Conservation (phyloP, 2,113 vertebrate genomes). For the Trichomycterus rosablanca region DNA sequence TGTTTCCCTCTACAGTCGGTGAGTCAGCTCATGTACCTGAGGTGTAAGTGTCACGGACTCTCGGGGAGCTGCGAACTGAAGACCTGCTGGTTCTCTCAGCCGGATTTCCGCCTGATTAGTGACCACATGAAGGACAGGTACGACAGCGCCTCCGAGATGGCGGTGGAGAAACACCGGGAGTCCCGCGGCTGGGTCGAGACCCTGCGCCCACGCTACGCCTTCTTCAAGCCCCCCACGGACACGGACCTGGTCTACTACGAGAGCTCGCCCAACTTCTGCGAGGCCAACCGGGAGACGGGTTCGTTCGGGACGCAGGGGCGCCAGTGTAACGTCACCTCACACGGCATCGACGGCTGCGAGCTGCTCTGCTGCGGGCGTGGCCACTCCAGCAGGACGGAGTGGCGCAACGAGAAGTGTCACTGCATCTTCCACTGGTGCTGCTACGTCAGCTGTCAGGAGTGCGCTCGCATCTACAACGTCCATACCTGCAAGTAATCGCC, state of each 20-base stretch:
- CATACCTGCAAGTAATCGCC: constrained; percentile 89
- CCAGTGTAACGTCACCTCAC: constrained; percentile 91
- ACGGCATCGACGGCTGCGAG: constrained; percentile 95
- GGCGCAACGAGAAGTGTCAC: constrained; percentile 94
- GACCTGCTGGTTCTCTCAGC: constrained; percentile 98
- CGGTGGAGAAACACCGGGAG: constrained; percentile 94
- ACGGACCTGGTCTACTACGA: constrained; percentile 95
- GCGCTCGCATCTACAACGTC: constrained; percentile 85
- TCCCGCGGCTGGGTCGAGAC: constrained; percentile 97
- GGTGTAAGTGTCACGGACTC: constrained; percentile 94
- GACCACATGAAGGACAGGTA: constrained; percentile 98
- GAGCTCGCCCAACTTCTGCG: constrained; percentile 94
- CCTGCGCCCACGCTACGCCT: constrained; percentile 86
- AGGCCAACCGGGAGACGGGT: constrained; percentile 91
- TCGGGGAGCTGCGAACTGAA: constrained; percentile 97
- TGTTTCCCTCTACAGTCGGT: constrained; percentile 74
- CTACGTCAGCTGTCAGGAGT: constrained; percentile 98
- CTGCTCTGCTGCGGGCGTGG: constrained; percentile 93
- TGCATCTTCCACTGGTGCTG: constrained; percentile 99
- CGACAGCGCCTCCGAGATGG: constrained; percentile 97
- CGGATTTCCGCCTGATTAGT: constrained; percentile 88
- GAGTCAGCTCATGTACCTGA: constrained; percentile 94
- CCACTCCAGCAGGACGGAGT: constrained; percentile 95
- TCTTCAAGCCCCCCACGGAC: constrained; percentile 93
- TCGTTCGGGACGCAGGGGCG: constrained; percentile 93